A percentile compares a stretch with the other conserved stretches of the same genome.
phyloP scores from a whole-genome alignment of 2,113 vertebrate genomes.

The Okapia johnstoni region DNA sequence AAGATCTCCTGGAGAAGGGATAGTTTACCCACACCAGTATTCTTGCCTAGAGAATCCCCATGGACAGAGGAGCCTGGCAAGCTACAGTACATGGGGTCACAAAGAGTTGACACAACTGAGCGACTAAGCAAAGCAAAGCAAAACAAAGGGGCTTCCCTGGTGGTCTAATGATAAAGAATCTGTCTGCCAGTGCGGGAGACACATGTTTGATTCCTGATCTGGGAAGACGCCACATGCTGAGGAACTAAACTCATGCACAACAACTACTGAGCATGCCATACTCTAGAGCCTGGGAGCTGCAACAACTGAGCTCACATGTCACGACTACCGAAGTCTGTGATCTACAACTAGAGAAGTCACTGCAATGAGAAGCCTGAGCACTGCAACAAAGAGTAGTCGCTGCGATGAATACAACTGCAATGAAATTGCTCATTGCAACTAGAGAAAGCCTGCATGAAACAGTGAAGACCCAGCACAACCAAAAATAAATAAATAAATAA shows the following conservation, averaged over 20 bases:
- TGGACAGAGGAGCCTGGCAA: neutral
- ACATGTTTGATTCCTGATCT: neutral
- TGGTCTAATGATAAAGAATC: neutral
- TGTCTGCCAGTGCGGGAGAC: neutral
- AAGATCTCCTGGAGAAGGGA: neutral
- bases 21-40: neutral
- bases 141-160: neutral
- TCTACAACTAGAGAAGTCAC: neutral
- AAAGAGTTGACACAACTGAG: neutral
- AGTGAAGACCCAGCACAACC: neutral
- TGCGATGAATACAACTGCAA: neutral
- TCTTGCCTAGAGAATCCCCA: neutral
- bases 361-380: neutral
- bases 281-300: neutral
- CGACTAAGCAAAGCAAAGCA: neutral
- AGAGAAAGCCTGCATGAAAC: neutral
- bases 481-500: no score
- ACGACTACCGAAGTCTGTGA: neutral
- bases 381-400: neutral
- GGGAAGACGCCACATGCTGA: neutral
- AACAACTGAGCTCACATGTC: neutral
- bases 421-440: neutral
- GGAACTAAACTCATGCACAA: neutral
- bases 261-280: neutral
- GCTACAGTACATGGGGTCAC: neutral